phyloP scores from a whole-genome alignment of 2,113 vertebrate species.

The Trochalopteron elliotii region DNA sequence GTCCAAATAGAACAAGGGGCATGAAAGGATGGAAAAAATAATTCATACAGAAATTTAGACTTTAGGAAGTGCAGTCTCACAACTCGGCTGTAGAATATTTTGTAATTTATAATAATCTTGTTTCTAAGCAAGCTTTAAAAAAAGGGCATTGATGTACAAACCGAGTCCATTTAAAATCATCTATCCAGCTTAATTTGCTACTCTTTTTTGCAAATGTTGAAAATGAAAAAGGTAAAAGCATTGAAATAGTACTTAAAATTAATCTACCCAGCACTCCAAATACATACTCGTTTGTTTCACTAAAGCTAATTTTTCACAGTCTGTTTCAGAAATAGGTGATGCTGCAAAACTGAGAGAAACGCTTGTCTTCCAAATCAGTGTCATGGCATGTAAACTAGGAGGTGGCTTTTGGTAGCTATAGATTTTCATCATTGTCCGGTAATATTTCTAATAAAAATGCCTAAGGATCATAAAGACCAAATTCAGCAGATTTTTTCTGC shows the following conservation, averaged over 20 bases:
- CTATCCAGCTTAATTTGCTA: background rate
- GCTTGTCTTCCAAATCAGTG: background rate
- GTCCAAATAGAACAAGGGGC: background rate
- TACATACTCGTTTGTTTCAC: background rate
- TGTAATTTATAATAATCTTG: background rate
- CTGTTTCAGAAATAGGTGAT: background rate
- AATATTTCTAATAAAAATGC: background rate
- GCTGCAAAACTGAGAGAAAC: background rate
- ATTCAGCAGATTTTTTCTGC: conserved; percentile 16
- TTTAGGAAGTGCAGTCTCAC: background rate
- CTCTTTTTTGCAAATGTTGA: background rate
- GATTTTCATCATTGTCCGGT: conserved; percentile 19
- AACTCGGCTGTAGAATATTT: background rate
- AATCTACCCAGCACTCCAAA: background rate
- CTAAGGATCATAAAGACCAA: background rate
- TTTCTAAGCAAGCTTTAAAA: background rate
- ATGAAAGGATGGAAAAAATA: background rate
- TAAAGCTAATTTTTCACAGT: background rate
- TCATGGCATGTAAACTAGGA: background rate
- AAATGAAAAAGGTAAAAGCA: background rate
- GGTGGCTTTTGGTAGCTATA: background rate
- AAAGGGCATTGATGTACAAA: background rate
- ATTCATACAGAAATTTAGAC: background rate
- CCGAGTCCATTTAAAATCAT: background rate
- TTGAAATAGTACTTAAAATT: background rate